Base-by-base conservation (phyloP, 2,888 invertebrate species). In the Rhagium mordax region DNA sequence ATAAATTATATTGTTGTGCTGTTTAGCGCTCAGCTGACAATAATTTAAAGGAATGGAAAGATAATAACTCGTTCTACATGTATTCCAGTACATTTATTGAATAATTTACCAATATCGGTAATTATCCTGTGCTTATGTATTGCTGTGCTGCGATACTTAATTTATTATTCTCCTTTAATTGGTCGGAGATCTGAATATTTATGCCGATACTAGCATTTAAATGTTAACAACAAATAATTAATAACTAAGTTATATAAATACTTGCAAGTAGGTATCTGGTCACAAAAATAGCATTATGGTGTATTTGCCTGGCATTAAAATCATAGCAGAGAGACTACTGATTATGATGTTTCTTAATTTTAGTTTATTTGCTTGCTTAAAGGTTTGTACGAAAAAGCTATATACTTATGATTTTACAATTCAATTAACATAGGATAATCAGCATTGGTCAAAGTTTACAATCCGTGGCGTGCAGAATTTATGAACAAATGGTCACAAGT, bases 121-220 rank as follows among this genome's bases (percentile, higher is more conserved):
- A 59, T 59, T 33, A 33, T 10, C 59, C 33, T 59, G 33, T 16
- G 59, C 10, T 33, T 59, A 20, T 33, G 18, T 33, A 59, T 41
- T 41, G 29, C 18, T 7, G 33, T 21, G 10, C 21, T 24, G 18
- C 8, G 33, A 33, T 41, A 41, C 41, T 41, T 24, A 57, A 57
- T 57, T 57, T 10, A n/a, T 57, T 57, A 27, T 57, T 27, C n/a
- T 57, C 0, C n/a, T 57, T 8, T 59, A 59, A 59, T 59, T 59
- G 33, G 18, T 1, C 7, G 18, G 13, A 20, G 16, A 33, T 59
- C 33, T 59, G 59, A 59, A 59, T 59, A 59, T 59, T 59, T 59
- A 59, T 59, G 20, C n/a, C 24, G 24, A 7, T 57, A 7, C 15
- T 57, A 24, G 15, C 8, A 24, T 57, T 21, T 57, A 57, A 57